Evolutionary conservation across 2,888 invertebrate species (phyloP), one percentile per base, ranked within the genome.

Genomic region (Agrotis exclamationis): DNA sequence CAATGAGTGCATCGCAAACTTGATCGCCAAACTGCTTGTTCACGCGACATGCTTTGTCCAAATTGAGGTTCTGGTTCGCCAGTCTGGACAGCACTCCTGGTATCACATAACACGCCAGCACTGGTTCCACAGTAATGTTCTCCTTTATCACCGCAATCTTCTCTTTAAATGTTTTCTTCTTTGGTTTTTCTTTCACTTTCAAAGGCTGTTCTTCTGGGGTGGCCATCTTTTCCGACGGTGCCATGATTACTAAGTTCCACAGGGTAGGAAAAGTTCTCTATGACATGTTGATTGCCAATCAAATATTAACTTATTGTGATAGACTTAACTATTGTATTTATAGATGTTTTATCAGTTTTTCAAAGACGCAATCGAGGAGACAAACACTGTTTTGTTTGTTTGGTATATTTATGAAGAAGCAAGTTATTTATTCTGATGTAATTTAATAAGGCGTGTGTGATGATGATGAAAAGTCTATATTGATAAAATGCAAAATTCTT

Each of bases 31-130:
- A 98, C 0, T 95, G 95, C 87, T 98, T 95, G 88, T 98, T 98
- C 0, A 98, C 98, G 24, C 98, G 94, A 86, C 98, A 98, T 0
- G 98, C 98, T 93, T 98, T 98, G 88, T 98, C 98, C 83, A 98
- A 94, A 92, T 98, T 98, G 24, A 98, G 92, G 92, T 98, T 98
- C 92, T 98, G 98, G 6, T 98, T 98, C 4, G 98, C 98, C 68
- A 98, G 90, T 75, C 97, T 97, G 0, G 98, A 97, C n/a, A 97
- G 86, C 1, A 96, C 96, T 79, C 96, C 96, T 3, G 97, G 97
- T 79, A 97, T 93, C 0, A 97, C 96, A 85, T 97, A 97, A 69
- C 96, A 97, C 2, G 97, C 96, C 60, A 97, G 87, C 74, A 97
- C 96, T 2, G 97, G 97, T 87, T 97, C 97, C 6, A 97, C 96